These are phyloP conservation scores for Eunapius fragilis DNA, from an alignment of 37 sponge, comb jelly and placozoan genomes.

Conservation along the genomic window DNA sequence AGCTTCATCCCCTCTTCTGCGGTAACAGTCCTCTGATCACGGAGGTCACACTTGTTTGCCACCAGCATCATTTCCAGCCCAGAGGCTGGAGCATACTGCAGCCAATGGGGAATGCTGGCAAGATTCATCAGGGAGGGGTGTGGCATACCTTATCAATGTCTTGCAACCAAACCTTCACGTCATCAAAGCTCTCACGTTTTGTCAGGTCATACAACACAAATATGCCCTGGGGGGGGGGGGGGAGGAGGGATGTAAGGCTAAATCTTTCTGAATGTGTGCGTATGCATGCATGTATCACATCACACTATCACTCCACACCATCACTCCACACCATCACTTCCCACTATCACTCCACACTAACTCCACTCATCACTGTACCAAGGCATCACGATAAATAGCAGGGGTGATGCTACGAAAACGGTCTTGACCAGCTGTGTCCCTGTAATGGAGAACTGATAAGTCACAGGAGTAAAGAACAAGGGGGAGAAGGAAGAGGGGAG, in stretches of 20 bases:
- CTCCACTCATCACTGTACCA: constrained; percentile 49
- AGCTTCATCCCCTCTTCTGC: background rate
- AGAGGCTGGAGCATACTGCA: background rate
- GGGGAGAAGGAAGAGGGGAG: background rate
- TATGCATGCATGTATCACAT: background rate
- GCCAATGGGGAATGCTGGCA: background rate
- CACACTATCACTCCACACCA: too few species aligned
- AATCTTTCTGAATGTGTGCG: background rate
- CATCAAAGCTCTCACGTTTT: background rate
- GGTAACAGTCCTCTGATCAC: background rate
- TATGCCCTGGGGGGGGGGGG: background rate
- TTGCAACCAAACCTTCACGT: background rate
- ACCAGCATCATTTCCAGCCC: background rate
- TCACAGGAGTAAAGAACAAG: background rate
- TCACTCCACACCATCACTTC: too few species aligned
- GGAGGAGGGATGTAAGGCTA: too few species aligned
- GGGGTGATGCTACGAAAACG: constrained; percentile 95
- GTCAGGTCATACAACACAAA: background rate
- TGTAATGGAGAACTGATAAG: constrained; percentile 1
- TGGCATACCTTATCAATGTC: background rate
- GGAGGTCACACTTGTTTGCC: background rate
- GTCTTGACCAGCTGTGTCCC: constrained; percentile 98
- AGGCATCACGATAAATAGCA: constrained; percentile 92
- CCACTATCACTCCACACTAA: too few species aligned
- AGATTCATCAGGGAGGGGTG: background rate